These are phyloP conservation scores for Glossophaga mutica DNA, from an alignment of 2,797 vertebrate genomes.

Conservation along the genomic window DNA sequence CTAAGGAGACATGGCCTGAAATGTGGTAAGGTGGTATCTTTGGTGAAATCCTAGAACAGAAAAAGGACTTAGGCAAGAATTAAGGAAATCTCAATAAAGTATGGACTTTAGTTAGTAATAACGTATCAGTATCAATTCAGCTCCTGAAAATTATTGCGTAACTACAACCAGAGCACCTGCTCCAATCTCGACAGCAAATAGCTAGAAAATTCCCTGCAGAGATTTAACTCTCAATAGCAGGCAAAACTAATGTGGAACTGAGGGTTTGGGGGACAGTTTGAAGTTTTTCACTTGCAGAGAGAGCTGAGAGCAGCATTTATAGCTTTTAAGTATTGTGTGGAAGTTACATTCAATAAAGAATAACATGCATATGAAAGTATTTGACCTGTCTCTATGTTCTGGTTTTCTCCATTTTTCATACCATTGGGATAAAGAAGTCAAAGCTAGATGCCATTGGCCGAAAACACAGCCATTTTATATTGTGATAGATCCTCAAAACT, in stretches of 20 bases:
- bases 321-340: neutral
- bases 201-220: neutral
- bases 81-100: neutral
- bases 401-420: neutral
- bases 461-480: neutral
- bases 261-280: neutral
- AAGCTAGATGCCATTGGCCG: neutral
- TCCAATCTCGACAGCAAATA: neutral
- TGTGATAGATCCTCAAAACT: neutral
- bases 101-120: neutral
- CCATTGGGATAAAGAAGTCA: neutral
- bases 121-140: neutral
- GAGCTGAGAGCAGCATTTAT: neutral
- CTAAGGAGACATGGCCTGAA: neutral
- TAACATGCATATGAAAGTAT: neutral
- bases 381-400: neutral
- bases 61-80: neutral
- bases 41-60: neutral
- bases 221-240: neutral
- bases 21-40: no score
- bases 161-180: neutral
- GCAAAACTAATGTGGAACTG: neutral
- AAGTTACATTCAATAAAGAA: neutral
- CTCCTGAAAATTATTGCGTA: neutral
- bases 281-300: neutral